These are phyloP conservation scores for Mormyrus iriodes DNA, from an alignment of 2,113 vertebrate species.

Conservation along the genomic window DNA sequence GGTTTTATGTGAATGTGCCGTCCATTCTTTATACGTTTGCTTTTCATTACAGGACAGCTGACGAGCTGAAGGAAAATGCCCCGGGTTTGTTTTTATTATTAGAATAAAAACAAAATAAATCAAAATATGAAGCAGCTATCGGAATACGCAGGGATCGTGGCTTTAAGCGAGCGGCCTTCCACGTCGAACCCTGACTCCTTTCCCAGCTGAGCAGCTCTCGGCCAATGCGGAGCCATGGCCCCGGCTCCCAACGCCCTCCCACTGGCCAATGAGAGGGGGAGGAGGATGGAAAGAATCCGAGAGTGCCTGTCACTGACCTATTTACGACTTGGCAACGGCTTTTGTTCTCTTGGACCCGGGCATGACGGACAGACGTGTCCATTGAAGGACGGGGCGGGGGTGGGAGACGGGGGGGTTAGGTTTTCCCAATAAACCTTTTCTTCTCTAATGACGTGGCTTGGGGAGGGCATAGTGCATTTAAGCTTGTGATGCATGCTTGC, in stretches of 20 bases:
- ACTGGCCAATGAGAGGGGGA: slow-evolving; percentile 37
- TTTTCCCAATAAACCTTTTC: not conserved
- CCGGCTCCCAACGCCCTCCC: slow-evolving; percentile 28
- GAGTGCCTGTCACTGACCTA: slow-evolving; percentile 42
- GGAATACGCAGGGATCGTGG: not conserved
- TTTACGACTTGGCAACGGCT: slow-evolving; percentile 36
- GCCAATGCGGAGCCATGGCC: slow-evolving; percentile 33
- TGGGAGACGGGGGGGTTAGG: not conserved
- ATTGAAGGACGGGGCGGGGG: not conserved
- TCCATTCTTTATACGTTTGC: slow-evolving; percentile 12
- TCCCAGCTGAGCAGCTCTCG: not conserved
- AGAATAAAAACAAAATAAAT: too few species aligned
- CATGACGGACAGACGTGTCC: slow-evolving; percentile 14
- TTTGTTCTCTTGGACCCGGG: slow-evolving; percentile 24
- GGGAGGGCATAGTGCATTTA: not conserved
- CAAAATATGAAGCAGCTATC: not conserved
- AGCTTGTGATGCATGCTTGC: not conserved
- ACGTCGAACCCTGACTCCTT: not conserved
- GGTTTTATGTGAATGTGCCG: slow-evolving; percentile 13
- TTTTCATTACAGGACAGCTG: not conserved
- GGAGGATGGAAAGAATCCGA: slow-evolving; percentile 34
- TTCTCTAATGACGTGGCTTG: not conserved
- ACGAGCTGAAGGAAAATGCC: not conserved
- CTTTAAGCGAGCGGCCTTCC: not conserved
- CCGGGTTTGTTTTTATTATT: not conserved